Evolutionary conservation across 2,888 invertebrate species (phyloP), one percentile per base, ranked within the genome.

Genomic region (Ctena decussata): DNA sequence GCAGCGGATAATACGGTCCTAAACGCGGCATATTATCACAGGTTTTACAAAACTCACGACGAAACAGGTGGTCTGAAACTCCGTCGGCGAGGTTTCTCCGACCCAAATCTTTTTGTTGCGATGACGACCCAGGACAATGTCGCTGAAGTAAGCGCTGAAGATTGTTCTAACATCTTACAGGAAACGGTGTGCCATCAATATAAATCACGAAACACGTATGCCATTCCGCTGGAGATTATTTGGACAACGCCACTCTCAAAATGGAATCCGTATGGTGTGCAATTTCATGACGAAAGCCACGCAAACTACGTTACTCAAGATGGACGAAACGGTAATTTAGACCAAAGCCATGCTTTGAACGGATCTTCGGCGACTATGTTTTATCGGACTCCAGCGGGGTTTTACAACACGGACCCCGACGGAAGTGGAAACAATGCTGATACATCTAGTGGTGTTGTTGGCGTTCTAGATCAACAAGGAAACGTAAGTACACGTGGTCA

Each of bases 201-300:
- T 11, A 71, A 80, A 11, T 77, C 89, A 37, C 76, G 90, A 73
- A 88, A 90, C 53, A 87, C 94, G 0, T 94, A 93, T 69, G 94
- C 94, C 27, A 91, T 94, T 21, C 94, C 94, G 0, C 83, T 94
- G n/a, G 94, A 94, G 80, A 87, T 94, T 21, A 86, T 94, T 49
- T 94, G 91, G 91, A 35, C 92, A 71, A 94, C 94, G 0, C 94
- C 94, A 3, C 84, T 94, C n/a, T 84, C 82, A 30, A 81, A 70
- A 24, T 94, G 94, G 94, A 94, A 94, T 73, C 94, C 94, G 8
- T 93, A 92, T 87, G 84, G 92, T 39, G 53, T 77, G n/a, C 44
- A 41, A 15, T 12, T 65, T 15, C 35, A 71, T 53, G 53, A 82
- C 18, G 27, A 1, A 12, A 5, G 27, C n/a, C 57, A 57, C 27